phyloP scores from a whole-genome alignment of 2,888 invertebrate genomes.

The Stenolophus ochropezus region DNA sequence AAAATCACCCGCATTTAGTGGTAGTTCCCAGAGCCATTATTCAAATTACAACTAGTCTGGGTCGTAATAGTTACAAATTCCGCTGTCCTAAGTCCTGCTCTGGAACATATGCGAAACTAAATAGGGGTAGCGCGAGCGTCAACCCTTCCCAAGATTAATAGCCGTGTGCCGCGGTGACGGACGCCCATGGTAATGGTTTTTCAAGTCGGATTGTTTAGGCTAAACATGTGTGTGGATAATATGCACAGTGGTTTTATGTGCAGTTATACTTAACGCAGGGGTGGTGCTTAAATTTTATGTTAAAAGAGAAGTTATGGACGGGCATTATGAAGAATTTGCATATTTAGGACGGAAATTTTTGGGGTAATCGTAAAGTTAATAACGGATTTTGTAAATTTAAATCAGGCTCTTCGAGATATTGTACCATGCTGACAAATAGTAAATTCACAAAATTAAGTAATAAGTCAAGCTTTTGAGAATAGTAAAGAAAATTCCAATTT shows the following conservation, averaged over 20 bases:
- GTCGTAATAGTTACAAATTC: slow-evolving; percentile 30
- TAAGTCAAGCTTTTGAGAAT: no score
- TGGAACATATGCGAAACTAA: slow-evolving; percentile 32
- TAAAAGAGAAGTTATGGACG: not conserved
- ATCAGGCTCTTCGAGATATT: no score
- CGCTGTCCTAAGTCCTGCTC: slow-evolving; percentile 5
- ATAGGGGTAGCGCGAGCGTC: slow-evolving; percentile 21
- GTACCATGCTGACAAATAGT: no score
- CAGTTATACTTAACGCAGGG: not conserved
- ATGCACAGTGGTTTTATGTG: not conserved
- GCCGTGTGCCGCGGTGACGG: slow-evolving; percentile 22
- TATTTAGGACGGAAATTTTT: not conserved
- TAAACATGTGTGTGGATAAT: not conserved
- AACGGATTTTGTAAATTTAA: not conserved
- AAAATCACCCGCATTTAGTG: not conserved
- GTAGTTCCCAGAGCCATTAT: not conserved
- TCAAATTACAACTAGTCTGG: slow-evolving; percentile 23
- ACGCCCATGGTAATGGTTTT: slow-evolving; percentile 41
- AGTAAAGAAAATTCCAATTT: no score
- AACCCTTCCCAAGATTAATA: slow-evolving; percentile 45
- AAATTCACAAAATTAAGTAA: no score
- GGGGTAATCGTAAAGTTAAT: not conserved
- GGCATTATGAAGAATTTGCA: not conserved
- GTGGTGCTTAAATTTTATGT: not conserved
- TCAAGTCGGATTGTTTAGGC: slow-evolving; percentile 30